These are phyloP conservation scores for Archips crataeganus DNA, from an alignment of 2,888 invertebrate species.

Conservation along the genomic window DNA sequence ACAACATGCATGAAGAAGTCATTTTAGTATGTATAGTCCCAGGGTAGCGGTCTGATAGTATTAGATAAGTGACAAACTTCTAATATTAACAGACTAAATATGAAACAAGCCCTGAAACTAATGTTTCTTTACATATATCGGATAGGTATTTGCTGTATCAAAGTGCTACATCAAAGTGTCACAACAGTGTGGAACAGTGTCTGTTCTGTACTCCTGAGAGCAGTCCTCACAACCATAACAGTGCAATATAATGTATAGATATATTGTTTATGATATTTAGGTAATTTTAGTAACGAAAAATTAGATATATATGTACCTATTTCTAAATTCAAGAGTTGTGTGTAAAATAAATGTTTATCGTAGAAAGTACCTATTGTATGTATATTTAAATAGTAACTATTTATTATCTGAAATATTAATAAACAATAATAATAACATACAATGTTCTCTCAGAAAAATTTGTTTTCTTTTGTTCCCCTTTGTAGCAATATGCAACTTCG, in stretches of 20 bases:
- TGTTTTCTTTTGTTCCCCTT: conserved; percentile 47
- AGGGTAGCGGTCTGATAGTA: not conserved
- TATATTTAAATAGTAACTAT: conserved; percentile 66
- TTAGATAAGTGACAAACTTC: not conserved
- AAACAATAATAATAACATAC: conserved; percentile 71
- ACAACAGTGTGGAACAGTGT: conserved; percentile 21
- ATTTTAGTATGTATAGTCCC: not conserved
- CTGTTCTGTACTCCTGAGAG: conserved; percentile 14
- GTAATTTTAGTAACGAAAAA: conserved; percentile 37
- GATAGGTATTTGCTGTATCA: conserved; percentile 3
- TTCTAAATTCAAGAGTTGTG: conserved; percentile 61
- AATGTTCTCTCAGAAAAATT: conserved; percentile 65
- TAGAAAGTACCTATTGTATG: conserved; percentile 64
- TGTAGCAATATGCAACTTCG: not conserved
- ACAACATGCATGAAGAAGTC: not conserved
- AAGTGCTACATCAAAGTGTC: conserved; percentile 23
- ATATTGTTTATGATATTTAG: conserved; percentile 26
- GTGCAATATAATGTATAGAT: conserved; percentile 62
- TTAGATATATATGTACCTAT: conserved; percentile 47
- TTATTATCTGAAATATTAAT: conserved; percentile 78
- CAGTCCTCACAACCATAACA: conserved; percentile 36
- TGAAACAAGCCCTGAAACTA: not conserved
- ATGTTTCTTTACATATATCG: not conserved
- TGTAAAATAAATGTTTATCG: conserved; percentile 68
- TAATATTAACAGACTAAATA: not conserved